Base-by-base conservation (phyloP, 2,888 invertebrate species). In the Tetropium fuscum region DNA sequence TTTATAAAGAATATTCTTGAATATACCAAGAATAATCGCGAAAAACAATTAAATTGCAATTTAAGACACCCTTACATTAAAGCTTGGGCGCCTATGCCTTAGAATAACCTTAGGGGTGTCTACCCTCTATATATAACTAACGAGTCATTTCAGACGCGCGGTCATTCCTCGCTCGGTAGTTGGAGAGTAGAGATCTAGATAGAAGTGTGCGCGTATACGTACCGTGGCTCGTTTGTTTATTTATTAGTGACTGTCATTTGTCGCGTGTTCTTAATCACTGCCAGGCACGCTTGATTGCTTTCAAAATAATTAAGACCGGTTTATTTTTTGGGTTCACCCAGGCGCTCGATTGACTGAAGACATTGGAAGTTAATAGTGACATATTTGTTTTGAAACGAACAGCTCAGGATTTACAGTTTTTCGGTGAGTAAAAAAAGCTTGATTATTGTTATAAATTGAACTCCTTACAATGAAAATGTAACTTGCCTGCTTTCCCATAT, bases 231-330 rank as follows among this genome's bases (percentile, higher is more conserved):
- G 25, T 47, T 62, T 48, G 38, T 47, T 58, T 53, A 48, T 57
- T 60, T 51, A 48, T 58, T 36, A 43, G 48, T 53, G 30, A 53
- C 55, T 58, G 62, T 58, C 63, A 59, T 44, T 53, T 40, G 53
- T 44, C 63, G 59, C 63, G 63, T 63, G 63, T 56, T 53, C 13
- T 2, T 22, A 20, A 43, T 48, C 53, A 20, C 22, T 3, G 40
- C 48, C n/a, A 22, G 25, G 54, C 60, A 36, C 49, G 20, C 16
- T 53, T 16, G 47, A 53, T 58, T 47, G 16, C 3, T 30, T 53
- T 25, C 22, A 6, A 25, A 27, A 44, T 51, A 48, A 44, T 44
- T 27, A 15, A 20, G 8, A 5, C 22, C n/a, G 25, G 51, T 45
- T 58, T 51, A 38, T 32, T 41, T 38, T 44, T 11, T 10, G 7